Percentiles rank a stretch among this genome's conserved stretches.
phyloP scores from a whole-genome alignment of 2,888 invertebrate species.

The Caenorhabditis sp. region DNA sequence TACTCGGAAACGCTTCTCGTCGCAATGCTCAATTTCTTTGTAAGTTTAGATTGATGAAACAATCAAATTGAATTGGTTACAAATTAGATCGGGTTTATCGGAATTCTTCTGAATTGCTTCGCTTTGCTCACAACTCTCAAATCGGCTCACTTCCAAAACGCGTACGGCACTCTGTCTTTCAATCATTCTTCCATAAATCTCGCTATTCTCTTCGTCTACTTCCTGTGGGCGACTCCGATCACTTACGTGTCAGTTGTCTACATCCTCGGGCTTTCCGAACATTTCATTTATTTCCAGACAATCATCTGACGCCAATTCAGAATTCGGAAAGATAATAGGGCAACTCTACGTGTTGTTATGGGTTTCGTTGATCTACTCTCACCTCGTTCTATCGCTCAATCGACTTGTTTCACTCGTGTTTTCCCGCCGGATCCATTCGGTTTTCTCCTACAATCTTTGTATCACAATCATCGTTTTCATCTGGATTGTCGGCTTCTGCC shows the following conservation, averaged over 20 bases:
- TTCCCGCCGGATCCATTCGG: slow-evolving; percentile 8
- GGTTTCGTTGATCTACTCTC: slow-evolving; percentile 59
- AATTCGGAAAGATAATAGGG: slow-evolving; percentile 44
- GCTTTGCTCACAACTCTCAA: slow-evolving; percentile 30
- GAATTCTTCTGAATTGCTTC: slow-evolving; percentile 34
- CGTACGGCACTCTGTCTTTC: slow-evolving; percentile 51
- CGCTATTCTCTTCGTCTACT: slow-evolving; percentile 38
- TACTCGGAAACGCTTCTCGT: slow-evolving; percentile 30
- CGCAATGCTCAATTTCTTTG: slow-evolving; percentile 26
- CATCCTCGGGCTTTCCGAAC: not conserved
- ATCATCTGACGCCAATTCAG: not conserved
- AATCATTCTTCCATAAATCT: slow-evolving; percentile 53
- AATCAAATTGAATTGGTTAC: not conserved
- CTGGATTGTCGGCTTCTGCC: slow-evolving; percentile 37
- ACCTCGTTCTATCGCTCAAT: slow-evolving; percentile 57
- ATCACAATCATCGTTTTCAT: slow-evolving; percentile 14
- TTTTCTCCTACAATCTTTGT: slow-evolving; percentile 10
- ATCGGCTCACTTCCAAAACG: slow-evolving; percentile 41
- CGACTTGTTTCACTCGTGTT: slow-evolving; percentile 52
- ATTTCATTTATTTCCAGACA: slow-evolving; percentile 20
- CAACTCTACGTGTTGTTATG: slow-evolving; percentile 59
- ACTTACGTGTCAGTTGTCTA: slow-evolving; percentile 47
- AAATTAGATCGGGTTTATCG: slow-evolving; percentile 50
- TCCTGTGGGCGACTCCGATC: slow-evolving; percentile 51
- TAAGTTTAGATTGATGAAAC: slow-evolving; percentile 3